These are phyloP conservation scores for Eupeodes luniger DNA, from an alignment of 2,888 invertebrate species.

Conservation along the genomic window DNA sequence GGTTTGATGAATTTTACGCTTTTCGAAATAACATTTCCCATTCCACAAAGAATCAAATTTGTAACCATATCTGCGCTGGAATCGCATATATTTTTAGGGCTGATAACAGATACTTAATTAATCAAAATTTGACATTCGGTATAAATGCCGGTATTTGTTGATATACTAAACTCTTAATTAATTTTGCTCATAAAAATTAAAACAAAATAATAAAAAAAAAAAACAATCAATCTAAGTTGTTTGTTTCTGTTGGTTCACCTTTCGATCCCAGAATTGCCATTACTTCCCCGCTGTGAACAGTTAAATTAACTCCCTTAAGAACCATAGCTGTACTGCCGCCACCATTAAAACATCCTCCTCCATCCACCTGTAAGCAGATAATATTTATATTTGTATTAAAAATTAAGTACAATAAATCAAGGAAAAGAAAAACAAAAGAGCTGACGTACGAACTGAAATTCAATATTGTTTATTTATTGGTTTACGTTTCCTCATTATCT, in stretches of 20 bases:
- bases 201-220: not conserved
- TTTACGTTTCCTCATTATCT: conserved; percentile 50
- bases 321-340: conserved; percentile 93
- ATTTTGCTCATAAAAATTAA: too few species aligned
- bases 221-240: too few species aligned
- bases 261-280: conserved; percentile 96
- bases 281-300: conserved; percentile 96
- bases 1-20: too few species aligned
- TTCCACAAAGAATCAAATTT: too few species aligned
- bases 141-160: too few species aligned
- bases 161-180: too few species aligned
- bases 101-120: too few species aligned
- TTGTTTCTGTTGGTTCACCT: conserved; percentile 85
- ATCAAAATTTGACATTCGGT: too few species aligned
- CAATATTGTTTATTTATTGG: conserved; percentile 27
- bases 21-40: too few species aligned
- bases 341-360: conserved; percentile 90
- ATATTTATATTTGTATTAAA: conserved; percentile 18
- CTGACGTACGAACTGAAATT: conserved; percentile 65
- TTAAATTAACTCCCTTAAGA: conserved; percentile 95
- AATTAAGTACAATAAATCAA: not conserved
- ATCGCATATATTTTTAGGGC: too few species aligned
- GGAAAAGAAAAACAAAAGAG: conserved; percentile 66
- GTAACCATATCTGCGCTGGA: too few species aligned
- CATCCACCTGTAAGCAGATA: conserved; percentile 88